Evolutionary conservation across 2,888 invertebrate species (phyloP).

Genomic region (Lacanobia oleracea): DNA sequence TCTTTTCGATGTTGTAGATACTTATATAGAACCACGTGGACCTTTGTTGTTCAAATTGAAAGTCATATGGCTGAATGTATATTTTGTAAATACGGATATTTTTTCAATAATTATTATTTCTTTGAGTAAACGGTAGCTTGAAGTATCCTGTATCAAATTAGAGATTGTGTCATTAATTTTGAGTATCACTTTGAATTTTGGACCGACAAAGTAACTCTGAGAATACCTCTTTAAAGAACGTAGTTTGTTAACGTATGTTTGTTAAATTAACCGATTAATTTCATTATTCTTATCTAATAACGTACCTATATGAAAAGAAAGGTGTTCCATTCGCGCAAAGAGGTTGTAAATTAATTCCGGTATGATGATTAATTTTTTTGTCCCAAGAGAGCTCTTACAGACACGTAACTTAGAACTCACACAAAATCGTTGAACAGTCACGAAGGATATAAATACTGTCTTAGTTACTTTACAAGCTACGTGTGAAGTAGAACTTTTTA

Average conservation of each 20-base stretch:
- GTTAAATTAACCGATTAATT: not conserved
- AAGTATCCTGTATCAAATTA: not conserved
- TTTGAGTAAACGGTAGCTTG: not conserved
- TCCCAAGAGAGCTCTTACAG: constrained; percentile 57
- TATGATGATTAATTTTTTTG: constrained; percentile 63
- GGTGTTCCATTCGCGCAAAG: constrained; percentile 54
- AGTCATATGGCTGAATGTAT: not conserved
- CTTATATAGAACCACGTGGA: not conserved
- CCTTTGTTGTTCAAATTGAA: constrained; percentile 9
- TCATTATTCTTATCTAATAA: constrained; percentile 5
- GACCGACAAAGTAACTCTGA: not conserved
- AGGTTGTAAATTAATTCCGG: constrained; percentile 59
- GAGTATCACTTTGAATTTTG: not conserved
- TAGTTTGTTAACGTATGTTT: no score
- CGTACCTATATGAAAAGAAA: constrained; percentile 18
- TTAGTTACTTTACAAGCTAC: constrained; percentile 31
- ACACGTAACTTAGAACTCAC: constrained; percentile 63
- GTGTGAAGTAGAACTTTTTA: constrained; percentile 27
- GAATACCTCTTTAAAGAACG: no score
- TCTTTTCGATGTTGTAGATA: not conserved
- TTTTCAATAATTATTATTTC: no score
- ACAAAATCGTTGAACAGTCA: constrained; percentile 60
- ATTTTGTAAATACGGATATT: no score
- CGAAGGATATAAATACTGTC: constrained; percentile 49
- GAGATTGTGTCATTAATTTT: not conserved